Conservation (phyloP, 2,113 vertebrate species). For the Gobio gobio region DNA sequence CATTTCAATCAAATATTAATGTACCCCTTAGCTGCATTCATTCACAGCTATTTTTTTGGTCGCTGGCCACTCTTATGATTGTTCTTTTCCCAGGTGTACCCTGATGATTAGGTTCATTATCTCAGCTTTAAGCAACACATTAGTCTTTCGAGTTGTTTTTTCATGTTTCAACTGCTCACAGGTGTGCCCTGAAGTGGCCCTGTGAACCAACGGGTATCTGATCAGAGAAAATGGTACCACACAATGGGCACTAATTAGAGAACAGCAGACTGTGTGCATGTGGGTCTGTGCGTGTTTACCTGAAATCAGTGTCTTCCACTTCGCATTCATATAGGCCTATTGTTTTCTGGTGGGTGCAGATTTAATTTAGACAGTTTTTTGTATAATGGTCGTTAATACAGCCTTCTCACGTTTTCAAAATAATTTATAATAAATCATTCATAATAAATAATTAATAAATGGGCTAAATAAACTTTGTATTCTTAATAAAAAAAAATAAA, state of each 20-base stretch:
- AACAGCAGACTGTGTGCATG: neutral
- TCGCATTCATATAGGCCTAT: neutral
- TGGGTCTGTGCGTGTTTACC: neutral
- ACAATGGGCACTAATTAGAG: slow-evolving; percentile 60
- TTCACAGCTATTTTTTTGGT: slow-evolving; percentile 4
- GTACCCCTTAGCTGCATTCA: slow-evolving; percentile 17
- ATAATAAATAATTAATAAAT: too few species aligned
- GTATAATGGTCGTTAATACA: neutral
- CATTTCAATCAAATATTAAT: slow-evolving; percentile 55
- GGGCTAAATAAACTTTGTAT: too few species aligned
- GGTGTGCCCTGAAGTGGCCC: slow-evolving; percentile 47
- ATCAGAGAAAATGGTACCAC: slow-evolving; percentile 31
- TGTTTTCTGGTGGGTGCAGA: neutral
- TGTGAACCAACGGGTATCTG: slow-evolving; percentile 28
- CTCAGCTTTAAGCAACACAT: slow-evolving; percentile 46
- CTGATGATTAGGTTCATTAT: slow-evolving; percentile 52
- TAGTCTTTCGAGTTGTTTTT: slow-evolving; percentile 31
- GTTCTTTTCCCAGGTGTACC: slow-evolving; percentile 33
- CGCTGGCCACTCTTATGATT: slow-evolving; percentile 9
- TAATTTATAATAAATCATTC: too few species aligned
- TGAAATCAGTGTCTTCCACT: slow-evolving; percentile 1
- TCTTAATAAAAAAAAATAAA: too few species aligned
- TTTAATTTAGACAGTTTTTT: neutral
- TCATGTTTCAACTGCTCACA: slow-evolving; percentile 44
- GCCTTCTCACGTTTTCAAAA: neutral